phyloP scores from a whole-genome alignment of 2,888 invertebrate species.

The Malacosoma neustria region DNA sequence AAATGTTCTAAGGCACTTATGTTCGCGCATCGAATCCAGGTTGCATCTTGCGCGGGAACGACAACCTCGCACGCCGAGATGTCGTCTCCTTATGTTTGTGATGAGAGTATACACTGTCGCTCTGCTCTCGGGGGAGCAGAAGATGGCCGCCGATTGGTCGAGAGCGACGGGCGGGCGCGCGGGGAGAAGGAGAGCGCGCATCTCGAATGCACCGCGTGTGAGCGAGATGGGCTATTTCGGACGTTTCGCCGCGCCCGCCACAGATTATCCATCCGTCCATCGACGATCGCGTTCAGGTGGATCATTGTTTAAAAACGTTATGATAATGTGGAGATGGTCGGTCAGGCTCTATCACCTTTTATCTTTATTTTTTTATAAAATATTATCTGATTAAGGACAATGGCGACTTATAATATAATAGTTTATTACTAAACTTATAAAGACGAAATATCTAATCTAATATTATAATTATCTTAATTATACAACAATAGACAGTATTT shows the following conservation, averaged over 20 bases:
- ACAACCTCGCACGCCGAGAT: slow-evolving; percentile 70
- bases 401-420: slow-evolving; percentile 20
- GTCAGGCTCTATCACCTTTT: slow-evolving; percentile 35
- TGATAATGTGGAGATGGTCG: slow-evolving; percentile 64
- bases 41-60: slow-evolving; percentile 46
- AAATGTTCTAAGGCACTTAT: slow-evolving; percentile 44
- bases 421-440: slow-evolving; percentile 3
- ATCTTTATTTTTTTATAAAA: slow-evolving; percentile 32
- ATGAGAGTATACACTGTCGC: slow-evolving; percentile 74
- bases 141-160: slow-evolving; percentile 71
- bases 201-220: slow-evolving; percentile 44
- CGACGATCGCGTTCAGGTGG: slow-evolving; percentile 55
- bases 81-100: slow-evolving; percentile 67
- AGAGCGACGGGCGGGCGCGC: slow-evolving; percentile 51
- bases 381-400: slow-evolving; percentile 16
- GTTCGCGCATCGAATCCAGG: slow-evolving; percentile 32
- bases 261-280: slow-evolving; percentile 41
- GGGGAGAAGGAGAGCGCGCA: slow-evolving; percentile 64
- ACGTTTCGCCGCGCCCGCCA: slow-evolving; percentile 55
- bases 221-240: slow-evolving; percentile 55
- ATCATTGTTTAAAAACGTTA: slow-evolving; percentile 56
- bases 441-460: too few relatives aligned
- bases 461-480: too few relatives aligned
- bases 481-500: too few relatives aligned
- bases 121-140: slow-evolving; percentile 73